Base-by-base conservation (phyloP, 2,797 vertebrate species). In the Chrosomus eos region DNA sequence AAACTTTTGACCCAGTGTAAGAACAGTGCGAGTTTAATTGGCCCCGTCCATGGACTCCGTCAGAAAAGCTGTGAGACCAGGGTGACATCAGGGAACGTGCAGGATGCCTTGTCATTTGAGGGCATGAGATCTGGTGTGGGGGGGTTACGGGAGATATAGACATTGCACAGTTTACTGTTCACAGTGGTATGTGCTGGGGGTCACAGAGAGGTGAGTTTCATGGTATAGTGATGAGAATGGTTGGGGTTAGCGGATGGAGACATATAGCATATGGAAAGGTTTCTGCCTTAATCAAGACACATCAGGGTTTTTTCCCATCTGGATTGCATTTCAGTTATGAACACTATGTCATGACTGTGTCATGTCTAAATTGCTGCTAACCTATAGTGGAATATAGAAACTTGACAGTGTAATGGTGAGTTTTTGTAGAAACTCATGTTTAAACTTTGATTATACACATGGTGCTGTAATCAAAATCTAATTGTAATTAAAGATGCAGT, bases 21-120 rank as follows among this genome's bases (percentile, higher is more conserved):
- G 91, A 94, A 91, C 90, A 92, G 93, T 93, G 91, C 90, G 81
- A 91, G 90, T 94, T 94, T 94, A 94, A 93, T 93, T 94, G 93
- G 91, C 93, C 91, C 91, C 89, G 72, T 93, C 92, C 88, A 62
- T 80, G 73, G 83, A 88, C 87, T 72, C 83, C 91, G 92, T 93
- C 91, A 89, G 88, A 89, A 89, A 88, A 90, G 91, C 91, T 90
- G 88, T 66, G 90, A 87, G 86, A 89, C 91, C 92, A 90, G 90
- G 93, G 92, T 92, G 93, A 94, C 94, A 91, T 93, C 91, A 90
- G 91, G 86, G 90, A 94, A 94, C 89, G 89, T 92, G 92, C 87
- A 92, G 92, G 90, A 92, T 92, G 89, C 88, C 90, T 93, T 93
- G 93, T 95, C 93, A 94, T 92, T 91, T 89, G 88, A 85, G 73